Evolutionary conservation across 64 coral and sea anemone species (phyloP), one percentile per base, ranked within the genome.

Genomic region (Montipora foliosa): DNA sequence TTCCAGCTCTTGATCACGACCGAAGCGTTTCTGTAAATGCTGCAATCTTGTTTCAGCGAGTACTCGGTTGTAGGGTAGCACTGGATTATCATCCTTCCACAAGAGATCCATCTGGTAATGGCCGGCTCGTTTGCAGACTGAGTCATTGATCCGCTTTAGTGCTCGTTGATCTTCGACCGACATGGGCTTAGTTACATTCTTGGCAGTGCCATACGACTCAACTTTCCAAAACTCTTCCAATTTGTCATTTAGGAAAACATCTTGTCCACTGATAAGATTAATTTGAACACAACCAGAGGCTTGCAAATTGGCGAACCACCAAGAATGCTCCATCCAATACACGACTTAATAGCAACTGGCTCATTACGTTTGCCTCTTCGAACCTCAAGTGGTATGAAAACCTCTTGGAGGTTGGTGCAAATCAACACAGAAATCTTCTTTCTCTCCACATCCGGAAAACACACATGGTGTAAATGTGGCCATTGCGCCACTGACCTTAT

Each of bases 341-440:
- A 86, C 4, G 91, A 87, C 47, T 78, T 78, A 13, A 93, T 93
- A 16, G 91, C 91, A 47, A 93, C 8, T 9, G 91, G 91, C 13
- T 87, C 75, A 70, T 77, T 74, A 6, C 75, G 75, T 19, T 78
- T 93, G 8, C 91, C 82, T 45, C 76, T 84, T 37, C 17, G 87
- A 1, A 92, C 90, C 58, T 92, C 90, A 75, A 92, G 70, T 3
- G 90, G 90, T 58, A 92, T 76, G 59, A 93, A 93, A 74, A 85
- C 82, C 44, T 93, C 82, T 79, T 67, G 60, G 1, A 88, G 55
- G 44, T 86, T 67, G 2, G 85, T 87, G 16, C 82, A 75, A 24
- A 87, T 52, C 11, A 87, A 75, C 37, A 93, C 47, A 21, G 91
- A 93, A 76, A 92, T 87, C 72, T 93, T 93, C 4, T 69, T 87